phyloP scores from a whole-genome alignment of 2,888 invertebrate genomes.

The Hedya salicella region DNA sequence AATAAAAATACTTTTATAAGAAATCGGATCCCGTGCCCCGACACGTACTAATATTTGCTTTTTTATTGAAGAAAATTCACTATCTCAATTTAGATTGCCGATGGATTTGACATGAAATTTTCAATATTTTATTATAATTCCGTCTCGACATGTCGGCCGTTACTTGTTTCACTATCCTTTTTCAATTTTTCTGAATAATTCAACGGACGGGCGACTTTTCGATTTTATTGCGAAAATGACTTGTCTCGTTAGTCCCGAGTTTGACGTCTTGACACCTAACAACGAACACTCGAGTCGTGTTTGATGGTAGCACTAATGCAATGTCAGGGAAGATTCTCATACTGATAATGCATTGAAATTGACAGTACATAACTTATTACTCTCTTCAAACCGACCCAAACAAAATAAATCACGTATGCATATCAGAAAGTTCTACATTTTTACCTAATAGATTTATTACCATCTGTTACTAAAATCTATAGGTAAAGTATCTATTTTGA shows the following conservation, averaged over 20 bases:
- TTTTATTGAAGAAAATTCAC: constrained; percentile 41
- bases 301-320: neutral
- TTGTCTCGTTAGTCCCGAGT: constrained; percentile 64
- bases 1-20: constrained; percentile 43
- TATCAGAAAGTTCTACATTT: neutral
- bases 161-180: constrained; percentile 69
- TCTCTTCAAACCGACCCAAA: neutral
- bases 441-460: neutral
- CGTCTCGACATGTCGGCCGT: constrained; percentile 69
- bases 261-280: constrained; percentile 49
- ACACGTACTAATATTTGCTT: constrained; percentile 45
- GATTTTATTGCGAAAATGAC: constrained; percentile 67
- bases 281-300: neutral
- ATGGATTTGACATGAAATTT: constrained; percentile 53
- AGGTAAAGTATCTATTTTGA: neutral
- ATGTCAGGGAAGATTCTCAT: constrained; percentile 1
- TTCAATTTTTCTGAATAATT: constrained; percentile 81
- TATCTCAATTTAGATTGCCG: constrained; percentile 44
- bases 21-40: constrained; percentile 33
- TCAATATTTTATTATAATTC: constrained; percentile 76
- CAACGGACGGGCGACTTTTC: constrained; percentile 62
- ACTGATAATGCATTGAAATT: constrained; percentile 14
- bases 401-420: neutral
- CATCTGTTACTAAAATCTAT: neutral
- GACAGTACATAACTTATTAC: constrained; percentile 16